phyloP scores from a whole-genome alignment of 2,888 invertebrate species.

The Galeruca laticollis region DNA sequence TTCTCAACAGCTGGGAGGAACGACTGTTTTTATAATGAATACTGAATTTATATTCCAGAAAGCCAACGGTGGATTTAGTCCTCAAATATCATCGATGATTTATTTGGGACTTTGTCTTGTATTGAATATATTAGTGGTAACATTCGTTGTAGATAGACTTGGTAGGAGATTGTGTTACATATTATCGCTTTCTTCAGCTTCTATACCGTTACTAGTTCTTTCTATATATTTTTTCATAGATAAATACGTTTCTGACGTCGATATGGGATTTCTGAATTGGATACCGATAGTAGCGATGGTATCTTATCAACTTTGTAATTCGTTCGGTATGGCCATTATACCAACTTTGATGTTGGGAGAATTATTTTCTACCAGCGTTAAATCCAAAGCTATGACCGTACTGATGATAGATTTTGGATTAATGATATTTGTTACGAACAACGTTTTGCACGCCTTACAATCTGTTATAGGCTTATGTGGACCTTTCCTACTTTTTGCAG shows the following conservation, averaged over 20 bases:
- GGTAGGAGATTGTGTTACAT: constrained; percentile 53
- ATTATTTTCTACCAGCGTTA: constrained; percentile 60
- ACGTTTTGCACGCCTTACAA: constrained; percentile 57
- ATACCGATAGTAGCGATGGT: constrained; percentile 59
- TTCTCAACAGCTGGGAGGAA: constrained; percentile 58
- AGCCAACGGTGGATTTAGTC: constrained; percentile 54
- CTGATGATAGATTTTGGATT: constrained; percentile 55
- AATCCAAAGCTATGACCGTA: constrained; percentile 56
- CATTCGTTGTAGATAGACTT: constrained; percentile 50
- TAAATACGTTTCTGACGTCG: constrained; percentile 45
- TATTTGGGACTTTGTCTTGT: constrained; percentile 46
- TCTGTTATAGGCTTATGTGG: constrained; percentile 55
- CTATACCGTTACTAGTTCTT: constrained; percentile 39
- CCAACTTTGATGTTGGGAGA: constrained; percentile 59
- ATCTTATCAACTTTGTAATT: constrained; percentile 53
- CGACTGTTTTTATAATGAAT: constrained; percentile 54
- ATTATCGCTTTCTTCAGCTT: constrained; percentile 50
- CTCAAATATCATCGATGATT: constrained; percentile 47
- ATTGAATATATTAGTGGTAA: constrained; percentile 46
- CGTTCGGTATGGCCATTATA: constrained; percentile 56
- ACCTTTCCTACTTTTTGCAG: constrained; percentile 59
- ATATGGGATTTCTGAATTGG: constrained; percentile 53
- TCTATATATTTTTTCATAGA: constrained; percentile 55
- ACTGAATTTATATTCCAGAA: constrained; percentile 59
- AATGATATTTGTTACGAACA: constrained; percentile 52